Base-by-base conservation (phyloP, 2,797 vertebrate species). In the Pithecia hirsuta region DNA sequence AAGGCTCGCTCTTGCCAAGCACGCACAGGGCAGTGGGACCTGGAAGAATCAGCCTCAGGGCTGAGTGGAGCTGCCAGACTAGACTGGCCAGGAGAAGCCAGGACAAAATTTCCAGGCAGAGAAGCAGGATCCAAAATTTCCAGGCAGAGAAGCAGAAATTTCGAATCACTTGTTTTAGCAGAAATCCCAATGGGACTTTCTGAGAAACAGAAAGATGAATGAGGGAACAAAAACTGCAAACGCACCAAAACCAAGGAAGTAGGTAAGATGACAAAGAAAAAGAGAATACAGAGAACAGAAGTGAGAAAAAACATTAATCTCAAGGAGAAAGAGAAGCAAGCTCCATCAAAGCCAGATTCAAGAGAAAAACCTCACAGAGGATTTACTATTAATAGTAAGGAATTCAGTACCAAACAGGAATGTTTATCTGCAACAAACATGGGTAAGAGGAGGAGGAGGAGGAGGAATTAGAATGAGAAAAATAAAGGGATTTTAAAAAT, bases 151-250 rank as follows among this genome's bases (percentile, higher is more conserved):
- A 74, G 7, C 74, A 89, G 97, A 78, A 79, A 96, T 95, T 96
- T 97, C 91, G 97, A 98, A 97, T 94, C 22, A 92, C 70, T 92
- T 85, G 84, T 97, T 98, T 97, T 46, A 94, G 72, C 81, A 82
- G 61, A 98, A 97, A 92, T n/a, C 10, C 85, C 93, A 91, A 61
- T 10, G 44, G 15, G 72, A 30, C n/a, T 93, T 84, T 41, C 46
- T 39, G 20, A 92, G 67, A 92, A 50, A 61, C 17, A 67, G 26
- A 78, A 50, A 52, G 67, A 89, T 24, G 70, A 96, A 39, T 11
- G 41, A 74, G 22, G 33, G 79, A 81, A 78, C n/a, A 80, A 76
- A 67, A 59, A 48, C 17, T 10, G n/a, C 1, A 30, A 72, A 76
- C 26, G 24, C 76, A 14, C 41, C n/a, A 81, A 55, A 87, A 91